phyloP scores from a whole-genome alignment of 2,113 vertebrate species.

The Daboia siamensis region DNA sequence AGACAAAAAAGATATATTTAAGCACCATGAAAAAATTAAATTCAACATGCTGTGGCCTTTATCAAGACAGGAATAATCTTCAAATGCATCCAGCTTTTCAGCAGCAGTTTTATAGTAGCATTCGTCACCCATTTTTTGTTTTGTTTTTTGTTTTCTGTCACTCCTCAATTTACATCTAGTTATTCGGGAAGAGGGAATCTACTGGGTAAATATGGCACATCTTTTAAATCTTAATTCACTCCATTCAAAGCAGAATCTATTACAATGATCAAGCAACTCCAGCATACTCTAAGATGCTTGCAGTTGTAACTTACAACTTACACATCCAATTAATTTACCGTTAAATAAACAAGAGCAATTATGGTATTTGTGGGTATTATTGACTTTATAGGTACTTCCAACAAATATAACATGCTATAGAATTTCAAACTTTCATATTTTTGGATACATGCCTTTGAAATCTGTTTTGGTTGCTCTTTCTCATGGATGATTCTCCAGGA shows the following conservation, averaged over 20 bases:
- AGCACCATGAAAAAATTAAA: not conserved
- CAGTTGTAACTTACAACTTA: not conserved
- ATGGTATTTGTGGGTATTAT: conserved; percentile 59
- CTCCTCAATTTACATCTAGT: not conserved
- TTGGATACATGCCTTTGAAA: conserved; percentile 82
- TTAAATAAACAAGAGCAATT: conserved; percentile 45
- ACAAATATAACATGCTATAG: conserved; percentile 42
- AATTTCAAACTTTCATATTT: conserved; percentile 49
- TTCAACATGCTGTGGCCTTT: not conserved
- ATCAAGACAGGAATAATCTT: not conserved
- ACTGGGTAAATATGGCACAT: not conserved
- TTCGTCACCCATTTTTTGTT: not conserved
- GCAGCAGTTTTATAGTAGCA: not conserved
- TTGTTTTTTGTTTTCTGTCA: not conserved
- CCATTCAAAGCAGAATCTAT: not conserved
- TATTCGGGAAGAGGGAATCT: not conserved
- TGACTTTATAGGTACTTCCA: conserved; percentile 58
- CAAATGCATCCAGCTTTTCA: not conserved
- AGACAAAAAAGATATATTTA: not conserved
- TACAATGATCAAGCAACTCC: not conserved
- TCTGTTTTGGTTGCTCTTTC: conserved; percentile 81
- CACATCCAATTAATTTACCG: not conserved
- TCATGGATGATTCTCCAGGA: conserved; percentile 62
- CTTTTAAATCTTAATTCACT: not conserved
- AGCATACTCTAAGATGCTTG: not conserved